phyloP scores from a whole-genome alignment of 2,888 invertebrate species.

The Cabera pusaria region DNA sequence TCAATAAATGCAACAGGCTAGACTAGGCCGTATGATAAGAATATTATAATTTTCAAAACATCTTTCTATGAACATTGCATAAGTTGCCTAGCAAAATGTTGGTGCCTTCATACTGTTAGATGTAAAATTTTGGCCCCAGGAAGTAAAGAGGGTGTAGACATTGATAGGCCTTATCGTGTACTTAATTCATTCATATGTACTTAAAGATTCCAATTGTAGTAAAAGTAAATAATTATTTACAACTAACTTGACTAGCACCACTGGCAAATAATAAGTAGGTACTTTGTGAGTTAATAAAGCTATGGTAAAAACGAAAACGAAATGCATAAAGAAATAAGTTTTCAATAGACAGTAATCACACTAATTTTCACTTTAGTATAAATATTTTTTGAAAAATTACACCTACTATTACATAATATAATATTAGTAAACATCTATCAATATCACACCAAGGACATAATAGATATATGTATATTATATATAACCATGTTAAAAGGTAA shows the following conservation, averaged over 20 bases:
- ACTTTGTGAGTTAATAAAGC: conserved; percentile 19
- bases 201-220: conserved; percentile 5
- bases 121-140: conserved; percentile 17
- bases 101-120: conserved; percentile 3
- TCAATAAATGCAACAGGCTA: conserved; percentile 9
- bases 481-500: conserved; percentile 17
- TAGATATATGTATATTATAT: too few relatives aligned
- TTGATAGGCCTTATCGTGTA: conserved; percentile 9
- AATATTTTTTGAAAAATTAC: conserved; percentile 20
- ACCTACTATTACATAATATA: conserved; percentile 16
- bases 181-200: conserved; percentile 4
- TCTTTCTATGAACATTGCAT: too few relatives aligned
- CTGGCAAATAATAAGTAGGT: conserved; percentile 36
- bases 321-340: conserved; percentile 31
- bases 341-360: conserved; percentile 25
- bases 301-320: conserved; percentile 27
- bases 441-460: conserved; percentile 27
- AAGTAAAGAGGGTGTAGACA: conserved; percentile 5
- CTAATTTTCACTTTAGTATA: conserved; percentile 19
- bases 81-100: too few relatives aligned
- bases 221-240: conserved; percentile 3
- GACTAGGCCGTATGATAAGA: conserved; percentile 4
- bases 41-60: too few relatives aligned
- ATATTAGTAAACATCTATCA: conserved; percentile 25
- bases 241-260: conserved; percentile 50